Conservation (phyloP, 2,113 vertebrate species). For the Rhinogobius similis region DNA sequence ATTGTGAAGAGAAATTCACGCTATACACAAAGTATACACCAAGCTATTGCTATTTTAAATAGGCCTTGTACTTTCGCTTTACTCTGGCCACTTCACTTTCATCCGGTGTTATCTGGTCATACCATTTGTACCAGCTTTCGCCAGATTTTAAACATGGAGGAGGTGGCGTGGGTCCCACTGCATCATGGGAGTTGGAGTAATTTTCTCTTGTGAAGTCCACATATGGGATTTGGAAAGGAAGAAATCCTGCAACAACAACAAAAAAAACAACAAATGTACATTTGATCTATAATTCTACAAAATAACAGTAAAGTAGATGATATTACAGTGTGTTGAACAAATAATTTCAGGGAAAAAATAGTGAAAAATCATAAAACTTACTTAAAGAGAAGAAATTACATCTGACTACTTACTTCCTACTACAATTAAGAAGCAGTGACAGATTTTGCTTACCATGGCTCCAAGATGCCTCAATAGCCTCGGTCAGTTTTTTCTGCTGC, state of each 20-base stretch:
- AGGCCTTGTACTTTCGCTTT: conserved; percentile 79
- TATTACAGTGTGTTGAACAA: background rate
- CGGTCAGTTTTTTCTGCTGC: conserved; percentile 81
- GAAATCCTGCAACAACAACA: conserved; percentile 80
- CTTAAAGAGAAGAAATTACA: background rate
- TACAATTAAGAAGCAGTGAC: background rate
- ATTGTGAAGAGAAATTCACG: no score
- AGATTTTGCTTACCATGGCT: conserved; percentile 78
- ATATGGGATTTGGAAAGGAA: conserved; percentile 75
- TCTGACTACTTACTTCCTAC: background rate
- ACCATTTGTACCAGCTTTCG: conserved; percentile 87
- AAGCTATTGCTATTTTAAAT: conserved; percentile 69
- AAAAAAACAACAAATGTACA: background rate
- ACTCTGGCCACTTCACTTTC: conserved; percentile 77
- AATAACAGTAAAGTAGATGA: background rate
- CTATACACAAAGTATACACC: background rate
- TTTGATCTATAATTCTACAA: background rate
- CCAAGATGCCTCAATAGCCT: conserved; percentile 80
- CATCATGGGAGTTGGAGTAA: conserved; percentile 81
- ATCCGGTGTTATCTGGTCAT: conserved; percentile 76
- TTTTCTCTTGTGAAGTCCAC: conserved; percentile 77
- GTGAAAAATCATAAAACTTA: no score
- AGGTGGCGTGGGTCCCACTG: conserved; percentile 80
- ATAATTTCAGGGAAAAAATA: no score
- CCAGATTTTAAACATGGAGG: conserved; percentile 52